Evolutionary conservation across 2,888 invertebrate genomes (phyloP).

Genomic region (Nemotelus pantherinus): DNA sequence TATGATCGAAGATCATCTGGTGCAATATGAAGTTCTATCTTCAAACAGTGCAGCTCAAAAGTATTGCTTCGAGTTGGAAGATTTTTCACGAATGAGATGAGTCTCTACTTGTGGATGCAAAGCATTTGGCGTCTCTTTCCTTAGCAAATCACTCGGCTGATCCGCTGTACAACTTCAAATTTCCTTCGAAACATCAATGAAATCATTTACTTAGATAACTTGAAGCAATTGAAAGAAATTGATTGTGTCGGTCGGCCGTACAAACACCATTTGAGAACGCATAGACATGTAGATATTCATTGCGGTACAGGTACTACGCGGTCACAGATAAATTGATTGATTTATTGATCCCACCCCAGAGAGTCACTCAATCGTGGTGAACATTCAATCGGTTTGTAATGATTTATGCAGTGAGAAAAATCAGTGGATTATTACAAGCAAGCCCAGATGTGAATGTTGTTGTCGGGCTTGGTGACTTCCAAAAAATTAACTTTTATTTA

Average conservation of each 20-base stretch:
- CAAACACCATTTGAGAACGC: conserved; percentile 6
- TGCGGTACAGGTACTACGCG: conserved; percentile 31
- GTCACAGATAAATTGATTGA: conserved; percentile 47
- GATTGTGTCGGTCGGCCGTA: conserved; percentile 26
- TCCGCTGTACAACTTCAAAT: conserved; percentile 3
- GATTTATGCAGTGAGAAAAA: conserved; percentile 46
- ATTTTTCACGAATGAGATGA: neutral
- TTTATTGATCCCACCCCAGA: conserved; percentile 48
- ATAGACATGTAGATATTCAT: neutral
- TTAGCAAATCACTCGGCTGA: no score
- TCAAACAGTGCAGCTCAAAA: conserved; percentile 18
- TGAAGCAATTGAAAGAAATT: conserved; percentile 45
- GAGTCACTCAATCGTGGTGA: conserved; percentile 37
- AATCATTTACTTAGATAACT: conserved; percentile 48
- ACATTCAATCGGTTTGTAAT: conserved; percentile 44
- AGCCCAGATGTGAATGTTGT: conserved; percentile 38
- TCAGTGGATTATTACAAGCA: conserved; percentile 39
- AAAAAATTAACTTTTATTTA: conserved; percentile 40
- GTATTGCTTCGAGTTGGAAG: neutral
- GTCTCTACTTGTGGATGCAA: no score
- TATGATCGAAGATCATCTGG: conserved; percentile 25
- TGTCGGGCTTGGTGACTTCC: conserved; percentile 29
- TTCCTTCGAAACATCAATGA: conserved; percentile 4
- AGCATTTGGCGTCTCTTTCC: no score
- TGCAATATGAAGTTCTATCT: conserved; percentile 22